Conservation (phyloP, 2,113 vertebrate genomes). For the Lamprotornis superbus region DNA sequence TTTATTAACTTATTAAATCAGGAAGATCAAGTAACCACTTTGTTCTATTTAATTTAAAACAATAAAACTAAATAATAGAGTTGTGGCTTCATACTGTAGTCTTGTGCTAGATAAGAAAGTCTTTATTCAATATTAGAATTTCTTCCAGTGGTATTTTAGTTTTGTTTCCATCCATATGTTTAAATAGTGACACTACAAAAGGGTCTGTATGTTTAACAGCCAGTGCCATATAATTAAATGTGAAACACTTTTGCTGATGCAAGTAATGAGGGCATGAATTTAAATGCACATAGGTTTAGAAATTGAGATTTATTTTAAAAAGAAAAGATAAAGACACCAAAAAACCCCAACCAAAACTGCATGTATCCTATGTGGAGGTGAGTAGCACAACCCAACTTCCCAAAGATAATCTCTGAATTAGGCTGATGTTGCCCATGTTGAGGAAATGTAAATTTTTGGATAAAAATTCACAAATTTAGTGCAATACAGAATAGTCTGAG, state of each 20-base stretch:
- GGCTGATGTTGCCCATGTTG: not conserved
- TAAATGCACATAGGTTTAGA: not conserved
- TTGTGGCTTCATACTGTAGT: slow-evolving; percentile 13
- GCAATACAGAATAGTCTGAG: not conserved
- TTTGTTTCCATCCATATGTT: not conserved
- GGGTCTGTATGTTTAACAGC: not conserved
- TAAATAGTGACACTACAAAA: not conserved
- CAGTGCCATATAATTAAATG: not conserved
- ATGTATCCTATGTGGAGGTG: not conserved
- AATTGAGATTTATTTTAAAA: not conserved
- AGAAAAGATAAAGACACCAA: not conserved
- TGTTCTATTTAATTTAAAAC: slow-evolving; percentile 66
- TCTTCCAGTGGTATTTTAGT: not conserved
- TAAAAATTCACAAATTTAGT: not conserved
- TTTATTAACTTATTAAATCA: slow-evolving; percentile 73
- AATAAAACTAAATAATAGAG: slow-evolving; percentile 70
- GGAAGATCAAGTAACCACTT: slow-evolving; percentile 52
- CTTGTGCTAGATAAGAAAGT: slow-evolving; percentile 16
- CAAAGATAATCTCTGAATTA: not conserved
- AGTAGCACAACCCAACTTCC: not conserved
- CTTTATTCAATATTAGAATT: slow-evolving; percentile 3
- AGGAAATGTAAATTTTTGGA: not conserved
- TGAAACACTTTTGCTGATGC: not conserved
- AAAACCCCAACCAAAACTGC: not conserved
- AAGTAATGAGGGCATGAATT: not conserved